Conservation (phyloP, 2,888 invertebrate species). For the Cosmorhoe ocellata region DNA sequence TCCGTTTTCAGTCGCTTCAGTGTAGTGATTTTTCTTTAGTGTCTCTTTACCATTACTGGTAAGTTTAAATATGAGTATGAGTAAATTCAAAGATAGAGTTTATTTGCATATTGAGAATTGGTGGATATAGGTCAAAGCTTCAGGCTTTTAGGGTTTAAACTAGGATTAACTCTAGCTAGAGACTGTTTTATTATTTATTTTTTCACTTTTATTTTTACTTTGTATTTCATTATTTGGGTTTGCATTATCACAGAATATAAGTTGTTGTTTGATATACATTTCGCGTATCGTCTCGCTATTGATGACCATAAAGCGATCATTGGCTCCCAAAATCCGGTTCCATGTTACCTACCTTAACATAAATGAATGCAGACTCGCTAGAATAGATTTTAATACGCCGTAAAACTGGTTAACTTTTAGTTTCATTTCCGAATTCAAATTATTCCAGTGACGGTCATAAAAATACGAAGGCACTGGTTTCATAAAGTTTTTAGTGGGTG, state of each 20-base stretch:
- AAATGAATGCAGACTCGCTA: conserved; percentile 17
- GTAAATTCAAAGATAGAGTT: conserved; percentile 44
- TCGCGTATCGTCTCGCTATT: conserved; percentile 29
- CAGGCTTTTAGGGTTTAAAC: conserved; percentile 55
- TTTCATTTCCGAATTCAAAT: conserved; percentile 29
- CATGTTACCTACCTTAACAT: conserved; percentile 32
- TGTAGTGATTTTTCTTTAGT: conserved; percentile 4
- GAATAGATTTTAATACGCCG: conserved; percentile 26
- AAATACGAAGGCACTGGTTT: conserved; percentile 28
- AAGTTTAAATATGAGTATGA: conserved; percentile 20
- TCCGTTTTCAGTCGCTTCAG: conserved; percentile 10
- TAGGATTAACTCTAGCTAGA: too few relatives aligned
- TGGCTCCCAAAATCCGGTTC: conserved; percentile 32
- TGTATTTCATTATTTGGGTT: background rate
- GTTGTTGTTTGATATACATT: conserved; percentile 20
- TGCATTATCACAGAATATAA: too few relatives aligned
- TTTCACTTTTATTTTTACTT: conserved; percentile 34
- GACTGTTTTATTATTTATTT: conserved; percentile 43
- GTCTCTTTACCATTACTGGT: conserved; percentile 3
- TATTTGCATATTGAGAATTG: conserved; percentile 52
- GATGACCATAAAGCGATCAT: conserved; percentile 26
- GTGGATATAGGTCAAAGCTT: conserved; percentile 55
- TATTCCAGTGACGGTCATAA: conserved; percentile 24
- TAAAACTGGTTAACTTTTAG: conserved; percentile 33
- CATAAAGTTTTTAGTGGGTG: conserved; percentile 32